Conservation (phyloP, 2,888 invertebrate genomes). For the Ecliptopera silaceata region DNA sequence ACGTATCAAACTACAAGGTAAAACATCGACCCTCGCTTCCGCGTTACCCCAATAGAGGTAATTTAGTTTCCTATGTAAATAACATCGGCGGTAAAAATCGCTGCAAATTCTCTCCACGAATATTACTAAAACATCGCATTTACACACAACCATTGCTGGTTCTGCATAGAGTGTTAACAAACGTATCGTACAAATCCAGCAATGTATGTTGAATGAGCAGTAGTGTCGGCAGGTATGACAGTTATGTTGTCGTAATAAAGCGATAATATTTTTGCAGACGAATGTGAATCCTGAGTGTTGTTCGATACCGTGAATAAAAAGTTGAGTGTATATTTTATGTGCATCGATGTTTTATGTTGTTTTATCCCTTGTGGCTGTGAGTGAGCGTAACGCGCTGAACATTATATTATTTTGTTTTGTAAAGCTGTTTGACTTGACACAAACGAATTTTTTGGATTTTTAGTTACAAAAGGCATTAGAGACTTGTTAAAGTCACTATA, state of each 20-base stretch:
- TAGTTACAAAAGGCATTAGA: no score
- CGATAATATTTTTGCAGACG: conserved; percentile 41
- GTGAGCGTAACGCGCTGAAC: neutral
- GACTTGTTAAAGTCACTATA: no score
- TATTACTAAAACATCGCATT: conserved; percentile 8
- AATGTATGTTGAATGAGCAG: neutral
- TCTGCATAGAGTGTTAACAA: neutral
- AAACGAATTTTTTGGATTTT: no score
- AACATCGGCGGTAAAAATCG: conserved; percentile 57
- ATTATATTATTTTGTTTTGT: neutral
- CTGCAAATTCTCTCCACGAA: conserved; percentile 42
- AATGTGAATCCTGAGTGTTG: conserved; percentile 40
- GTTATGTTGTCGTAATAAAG: conserved; percentile 25
- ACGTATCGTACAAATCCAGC: neutral
- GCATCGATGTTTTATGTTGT: conserved; percentile 29
- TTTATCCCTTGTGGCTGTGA: conserved; percentile 17
- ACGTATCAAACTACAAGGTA: neutral
- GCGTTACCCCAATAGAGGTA: conserved; percentile 49
- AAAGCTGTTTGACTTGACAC: neutral
- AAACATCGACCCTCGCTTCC: conserved; percentile 27
- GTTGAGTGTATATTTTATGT: conserved; percentile 37
- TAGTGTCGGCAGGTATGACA: neutral
- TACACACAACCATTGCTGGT: conserved; percentile 27
- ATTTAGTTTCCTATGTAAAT: conserved; percentile 61
- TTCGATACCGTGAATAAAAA: conserved; percentile 46